These are phyloP conservation scores for Oreocharis arfaki DNA, from an alignment of 2,113 vertebrate genomes.

Conservation along the genomic window DNA sequence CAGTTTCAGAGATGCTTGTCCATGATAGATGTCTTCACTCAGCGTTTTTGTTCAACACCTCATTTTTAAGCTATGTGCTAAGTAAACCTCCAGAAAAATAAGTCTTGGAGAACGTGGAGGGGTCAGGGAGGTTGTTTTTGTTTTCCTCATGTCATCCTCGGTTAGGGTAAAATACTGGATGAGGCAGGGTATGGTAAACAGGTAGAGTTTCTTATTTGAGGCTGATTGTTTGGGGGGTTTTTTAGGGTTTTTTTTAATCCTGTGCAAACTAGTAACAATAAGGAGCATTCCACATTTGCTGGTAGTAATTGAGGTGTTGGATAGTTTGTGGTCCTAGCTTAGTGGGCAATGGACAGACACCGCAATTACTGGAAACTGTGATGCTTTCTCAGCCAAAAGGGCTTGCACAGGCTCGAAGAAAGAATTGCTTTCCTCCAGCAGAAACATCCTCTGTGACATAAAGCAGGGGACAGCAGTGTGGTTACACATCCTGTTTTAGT, in stretches of 20 bases:
- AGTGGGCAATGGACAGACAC: background rate
- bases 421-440: background rate
- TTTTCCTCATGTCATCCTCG: background rate
- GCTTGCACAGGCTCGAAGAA: background rate
- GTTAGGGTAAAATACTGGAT: background rate
- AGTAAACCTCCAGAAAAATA: background rate
- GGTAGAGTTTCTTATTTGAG: background rate
- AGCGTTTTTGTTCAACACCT: background rate
- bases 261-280: background rate
- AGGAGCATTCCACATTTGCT: background rate
- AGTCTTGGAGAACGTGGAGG: background rate
- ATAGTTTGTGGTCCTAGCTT: background rate
- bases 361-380: background rate
- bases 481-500: slow-evolving; percentile 5
- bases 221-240: background rate
- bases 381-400: background rate
- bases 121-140: background rate
- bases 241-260: background rate
- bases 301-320: background rate
- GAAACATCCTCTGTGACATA: background rate
- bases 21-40: background rate
- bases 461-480: background rate
- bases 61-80: background rate
- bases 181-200: background rate
- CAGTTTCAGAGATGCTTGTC: background rate